Evolutionary conservation across 2,797 vertebrate species (phyloP).

Genomic region (Salmo trutta): DNA sequence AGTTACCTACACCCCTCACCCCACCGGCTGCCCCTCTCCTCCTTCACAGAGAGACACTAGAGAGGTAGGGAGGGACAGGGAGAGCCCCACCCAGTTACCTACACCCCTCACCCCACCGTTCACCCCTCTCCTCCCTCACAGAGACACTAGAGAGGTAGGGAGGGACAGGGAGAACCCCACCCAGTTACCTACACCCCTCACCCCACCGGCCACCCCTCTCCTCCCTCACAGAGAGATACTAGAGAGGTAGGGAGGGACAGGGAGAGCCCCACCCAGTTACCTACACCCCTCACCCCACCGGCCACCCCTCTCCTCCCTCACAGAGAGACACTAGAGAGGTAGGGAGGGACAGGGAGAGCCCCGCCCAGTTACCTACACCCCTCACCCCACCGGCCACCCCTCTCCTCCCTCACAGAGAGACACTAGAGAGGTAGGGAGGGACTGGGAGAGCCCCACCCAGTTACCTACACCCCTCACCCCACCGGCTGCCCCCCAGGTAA

Average conservation of each 20-base stretch:
- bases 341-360: slow-evolving; percentile 61
- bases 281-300: too few species aligned
- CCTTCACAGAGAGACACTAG: too few species aligned
- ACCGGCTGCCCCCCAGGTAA: slow-evolving; percentile 41
- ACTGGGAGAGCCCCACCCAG: slow-evolving; percentile 72
- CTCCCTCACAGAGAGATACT: slow-evolving; percentile 44
- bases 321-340: slow-evolving; percentile 9
- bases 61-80: too few species aligned
- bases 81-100: too few species aligned
- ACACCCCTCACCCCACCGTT: too few species aligned
- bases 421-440: slow-evolving; percentile 27
- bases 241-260: slow-evolving; percentile 38
- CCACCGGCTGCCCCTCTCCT: too few species aligned
- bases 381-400: too few species aligned
- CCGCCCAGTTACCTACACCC: slow-evolving; percentile 62
- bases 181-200: slow-evolving; percentile 51
- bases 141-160: slow-evolving; percentile 15
- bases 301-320: slow-evolving; percentile 50
- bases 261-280: slow-evolving; percentile 71
- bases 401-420: slow-evolving; percentile 44
- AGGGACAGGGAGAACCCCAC: slow-evolving; percentile 68
- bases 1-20: too few species aligned
- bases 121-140: too few species aligned
- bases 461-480: slow-evolving; percentile 11
- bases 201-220: too few species aligned